A percentile compares a stretch with the other conserved stretches of the same genome.
Evolutionary conservation across 2,888 invertebrate species (phyloP).

Genomic region (Criorhina ranunculi): DNA sequence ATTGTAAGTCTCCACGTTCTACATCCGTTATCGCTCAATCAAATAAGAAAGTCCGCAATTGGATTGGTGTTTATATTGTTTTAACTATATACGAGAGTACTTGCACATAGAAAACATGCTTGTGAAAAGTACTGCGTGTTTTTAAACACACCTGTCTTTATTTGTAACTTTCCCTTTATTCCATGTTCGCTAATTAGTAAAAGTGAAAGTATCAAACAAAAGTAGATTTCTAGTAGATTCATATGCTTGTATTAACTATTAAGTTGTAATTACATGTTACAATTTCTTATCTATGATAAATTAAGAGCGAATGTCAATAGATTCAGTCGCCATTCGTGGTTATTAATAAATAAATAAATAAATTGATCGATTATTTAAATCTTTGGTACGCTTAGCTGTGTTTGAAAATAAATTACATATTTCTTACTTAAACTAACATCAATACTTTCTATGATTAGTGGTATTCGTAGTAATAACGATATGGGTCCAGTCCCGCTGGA

Average conservation of each 20-base stretch:
- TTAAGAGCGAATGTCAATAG: conserved; percentile 3
- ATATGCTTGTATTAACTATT: background rate
- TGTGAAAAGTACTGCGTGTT: no score
- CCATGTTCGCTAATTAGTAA: background rate
- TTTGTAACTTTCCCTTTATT: background rate
- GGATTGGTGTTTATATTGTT: no score
- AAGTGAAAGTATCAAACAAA: conserved; percentile 3
- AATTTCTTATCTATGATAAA: conserved; percentile 14
- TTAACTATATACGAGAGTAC: no score
- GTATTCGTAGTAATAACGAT: conserved; percentile 86
- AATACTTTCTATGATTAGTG: conserved; percentile 78
- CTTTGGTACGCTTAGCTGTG: conserved; percentile 67
- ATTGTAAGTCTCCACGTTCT: no score
- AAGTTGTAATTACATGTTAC: background rate
- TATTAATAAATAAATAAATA: conserved; percentile 38
- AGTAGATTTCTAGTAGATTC: background rate
- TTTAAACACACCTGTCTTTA: background rate
- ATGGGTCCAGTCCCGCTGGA: conserved; percentile 86
- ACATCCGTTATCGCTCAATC: no score
- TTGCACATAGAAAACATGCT: no score
- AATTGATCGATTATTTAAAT: conserved; percentile 29
- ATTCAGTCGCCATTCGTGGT: conserved; percentile 22
- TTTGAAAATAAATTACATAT: conserved; percentile 41
- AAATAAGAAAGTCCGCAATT: no score
- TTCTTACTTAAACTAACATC: conserved; percentile 39